Evolutionary conservation across 1,140 invertebrate genomes (phyloP).

Genomic region (Caenorhabditis briggsae): DNA sequence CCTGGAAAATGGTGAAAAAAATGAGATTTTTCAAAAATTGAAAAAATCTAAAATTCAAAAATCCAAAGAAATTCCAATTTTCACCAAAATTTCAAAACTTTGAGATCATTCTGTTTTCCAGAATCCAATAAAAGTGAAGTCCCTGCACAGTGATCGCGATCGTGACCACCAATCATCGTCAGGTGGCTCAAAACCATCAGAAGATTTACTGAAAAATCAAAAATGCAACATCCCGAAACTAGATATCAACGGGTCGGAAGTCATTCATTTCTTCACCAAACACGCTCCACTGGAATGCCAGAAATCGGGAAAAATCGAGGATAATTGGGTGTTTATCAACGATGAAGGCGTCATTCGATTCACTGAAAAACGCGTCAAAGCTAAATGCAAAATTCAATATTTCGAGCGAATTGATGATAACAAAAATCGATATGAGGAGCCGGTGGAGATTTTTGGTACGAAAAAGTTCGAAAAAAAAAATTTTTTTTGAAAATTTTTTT

Average conservation of each 20-base stretch:
- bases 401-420: constrained; percentile 48
- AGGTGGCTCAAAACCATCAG: background rate
- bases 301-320: background rate
- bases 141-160: constrained; percentile 35
- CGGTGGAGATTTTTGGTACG: constrained; percentile 4
- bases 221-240: constrained; percentile 67
- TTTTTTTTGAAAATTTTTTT: too few relatives aligned
- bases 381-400: constrained; percentile 60
- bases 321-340: constrained; percentile 66
- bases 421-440: constrained; percentile 43
- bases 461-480: too few relatives aligned
- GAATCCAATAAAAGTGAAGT: constrained; percentile 22
- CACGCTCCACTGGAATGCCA: constrained; percentile 61
- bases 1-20: too few relatives aligned
- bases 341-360: constrained; percentile 57
- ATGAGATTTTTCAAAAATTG: too few relatives aligned
- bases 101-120: background rate
- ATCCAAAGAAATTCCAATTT: too few relatives aligned
- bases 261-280: constrained; percentile 64
- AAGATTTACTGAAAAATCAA: background rate
- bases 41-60: too few relatives aligned
- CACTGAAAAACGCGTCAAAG: constrained; percentile 23
- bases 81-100: background rate
- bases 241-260: constrained; percentile 64
- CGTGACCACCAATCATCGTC: background rate